These are phyloP conservation scores for Epizoanthus scotinus DNA, from an alignment of 92 coral and sea anemone species.

Conservation along the genomic window DNA sequence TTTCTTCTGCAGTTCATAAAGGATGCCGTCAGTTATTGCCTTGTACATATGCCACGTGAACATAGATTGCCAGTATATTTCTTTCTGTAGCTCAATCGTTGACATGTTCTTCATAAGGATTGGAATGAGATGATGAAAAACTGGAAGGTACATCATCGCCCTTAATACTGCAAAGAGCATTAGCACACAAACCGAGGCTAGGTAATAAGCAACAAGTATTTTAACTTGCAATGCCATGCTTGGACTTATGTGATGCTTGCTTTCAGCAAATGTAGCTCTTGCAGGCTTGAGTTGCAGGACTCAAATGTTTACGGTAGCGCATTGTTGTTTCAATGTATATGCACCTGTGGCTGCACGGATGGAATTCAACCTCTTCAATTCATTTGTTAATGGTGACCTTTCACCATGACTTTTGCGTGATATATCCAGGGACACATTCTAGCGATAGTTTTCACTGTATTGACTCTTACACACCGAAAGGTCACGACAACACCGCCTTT, in stretches of 20 bases:
- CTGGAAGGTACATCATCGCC: conserved; percentile 38
- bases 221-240: conserved; percentile 14
- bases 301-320: neutral
- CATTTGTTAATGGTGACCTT: conserved; percentile 39
- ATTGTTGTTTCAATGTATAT: conserved; percentile 12
- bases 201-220: conserved; percentile 14
- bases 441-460: conserved; percentile 24
- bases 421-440: conserved; percentile 8
- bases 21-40: conserved; percentile 55
- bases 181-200: conserved; percentile 22
- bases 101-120: conserved; percentile 49
- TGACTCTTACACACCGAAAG: conserved; percentile 26
- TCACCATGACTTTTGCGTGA: conserved; percentile 42
- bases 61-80: conserved; percentile 62
- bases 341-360: conserved; percentile 22
- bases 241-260: neutral
- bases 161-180: conserved; percentile 42
- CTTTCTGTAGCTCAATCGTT: conserved; percentile 46
- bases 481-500: conserved; percentile 23
- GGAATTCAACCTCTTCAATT: conserved; percentile 15
- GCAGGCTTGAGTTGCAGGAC: neutral
- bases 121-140: conserved; percentile 43
- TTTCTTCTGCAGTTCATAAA: conserved; percentile 58
- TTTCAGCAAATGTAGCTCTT: neutral
- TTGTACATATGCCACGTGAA: conserved; percentile 74